A percentile compares a stretch with the other conserved stretches of the same genome.
Evolutionary conservation across 2,113 vertebrate genomes (phyloP).

Genomic region (Oryzias woworae): DNA sequence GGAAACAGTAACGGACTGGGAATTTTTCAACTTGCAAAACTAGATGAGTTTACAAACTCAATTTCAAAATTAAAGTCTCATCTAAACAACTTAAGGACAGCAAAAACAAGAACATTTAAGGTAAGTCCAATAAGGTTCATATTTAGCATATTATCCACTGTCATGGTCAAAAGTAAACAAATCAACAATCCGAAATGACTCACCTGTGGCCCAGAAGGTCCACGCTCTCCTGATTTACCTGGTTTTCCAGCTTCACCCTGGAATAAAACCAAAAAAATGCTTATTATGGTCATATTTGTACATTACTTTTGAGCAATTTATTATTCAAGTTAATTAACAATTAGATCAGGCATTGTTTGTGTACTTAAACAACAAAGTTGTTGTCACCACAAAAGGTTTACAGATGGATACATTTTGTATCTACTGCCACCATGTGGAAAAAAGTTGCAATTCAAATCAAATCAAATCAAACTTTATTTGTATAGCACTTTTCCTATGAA

Average conservation of each 20-base stretch:
- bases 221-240: slow-evolving; percentile 72
- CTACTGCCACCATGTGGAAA: slow-evolving; percentile 63
- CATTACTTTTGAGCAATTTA: neutral
- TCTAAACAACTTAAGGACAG: too few species aligned
- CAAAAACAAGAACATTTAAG: neutral
- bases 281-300: too few species aligned
- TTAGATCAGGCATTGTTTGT: neutral
- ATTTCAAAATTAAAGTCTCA: neutral
- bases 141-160: neutral
- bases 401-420: slow-evolving; percentile 4
- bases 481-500: too few species aligned
- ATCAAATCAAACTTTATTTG: too few species aligned
- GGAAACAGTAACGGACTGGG: neutral
- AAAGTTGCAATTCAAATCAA: neutral
- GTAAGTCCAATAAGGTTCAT: neutral
- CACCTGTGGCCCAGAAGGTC: slow-evolving; percentile 74
- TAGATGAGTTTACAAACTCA: neutral
- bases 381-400: neutral
- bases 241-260: slow-evolving; percentile 71
- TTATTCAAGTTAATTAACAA: neutral
- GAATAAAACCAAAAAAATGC: neutral
- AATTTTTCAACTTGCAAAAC: too few species aligned
- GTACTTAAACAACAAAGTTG: neutral
- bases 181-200: slow-evolving; percentile 7
- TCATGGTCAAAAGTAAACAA: neutral